Percentiles rank a stretch among this genome's conserved stretches.
Evolutionary conservation across 2,888 invertebrate species (phyloP).

Genomic region (Apotomis turbidana): DNA sequence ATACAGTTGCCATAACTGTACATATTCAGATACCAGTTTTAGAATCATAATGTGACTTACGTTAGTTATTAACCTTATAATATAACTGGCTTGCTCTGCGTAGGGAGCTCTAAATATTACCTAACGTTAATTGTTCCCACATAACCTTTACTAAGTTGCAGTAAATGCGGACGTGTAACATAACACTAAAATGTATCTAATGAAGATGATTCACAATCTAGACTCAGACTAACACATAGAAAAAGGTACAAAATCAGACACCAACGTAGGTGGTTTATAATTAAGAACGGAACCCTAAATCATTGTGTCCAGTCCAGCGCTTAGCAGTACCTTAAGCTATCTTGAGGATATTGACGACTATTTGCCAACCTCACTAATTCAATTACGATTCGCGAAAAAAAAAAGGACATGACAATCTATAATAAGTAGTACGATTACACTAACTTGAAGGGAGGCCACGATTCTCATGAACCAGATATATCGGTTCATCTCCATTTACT

Average conservation of each 20-base stretch:
- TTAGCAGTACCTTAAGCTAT: background rate
- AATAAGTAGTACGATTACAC: background rate
- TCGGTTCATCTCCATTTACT: constrained; percentile 1
- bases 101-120: background rate
- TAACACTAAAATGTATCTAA: background rate
- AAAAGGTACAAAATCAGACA: background rate
- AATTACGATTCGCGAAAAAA: background rate
- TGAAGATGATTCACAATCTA: background rate
- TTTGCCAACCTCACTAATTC: background rate
- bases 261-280: background rate
- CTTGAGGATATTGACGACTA: background rate
- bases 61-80: background rate
- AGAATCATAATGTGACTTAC: background rate
- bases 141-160: background rate
- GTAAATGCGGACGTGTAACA: background rate
- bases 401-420: background rate
- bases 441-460: background rate
- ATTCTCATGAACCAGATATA: constrained; percentile 6
- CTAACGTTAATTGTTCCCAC: background rate
- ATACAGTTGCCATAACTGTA: no score
- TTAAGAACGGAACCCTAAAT: background rate
- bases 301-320: background rate
- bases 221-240: background rate
- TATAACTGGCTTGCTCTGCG: background rate
- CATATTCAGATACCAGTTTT: background rate